Evolutionary conservation across 2,797 vertebrate species (phyloP).

Genomic region (Oophaga sylvatica): DNA sequence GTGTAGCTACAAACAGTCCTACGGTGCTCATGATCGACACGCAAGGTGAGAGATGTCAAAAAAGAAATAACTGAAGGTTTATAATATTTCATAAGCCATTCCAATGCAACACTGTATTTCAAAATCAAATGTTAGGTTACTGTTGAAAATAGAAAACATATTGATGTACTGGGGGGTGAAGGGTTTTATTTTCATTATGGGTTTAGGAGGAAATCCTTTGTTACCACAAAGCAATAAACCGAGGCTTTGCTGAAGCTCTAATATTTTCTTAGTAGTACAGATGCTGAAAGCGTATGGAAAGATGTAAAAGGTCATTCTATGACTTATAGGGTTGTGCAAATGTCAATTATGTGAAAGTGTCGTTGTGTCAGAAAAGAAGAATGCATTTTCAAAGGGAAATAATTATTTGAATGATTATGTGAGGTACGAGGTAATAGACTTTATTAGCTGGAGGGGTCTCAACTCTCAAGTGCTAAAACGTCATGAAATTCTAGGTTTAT

Average conservation of each 20-base stretch:
- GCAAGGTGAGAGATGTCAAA: neutral
- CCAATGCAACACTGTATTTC: neutral
- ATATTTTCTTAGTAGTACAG: neutral
- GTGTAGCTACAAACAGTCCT: slow-evolving; percentile 27
- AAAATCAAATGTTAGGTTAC: slow-evolving; percentile 23
- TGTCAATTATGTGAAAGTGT: neutral
- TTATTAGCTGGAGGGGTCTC: neutral
- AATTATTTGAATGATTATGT: neutral
- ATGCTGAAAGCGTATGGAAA: neutral
- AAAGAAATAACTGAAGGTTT: slow-evolving; percentile 13
- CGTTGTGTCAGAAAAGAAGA: neutral
- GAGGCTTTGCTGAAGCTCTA: slow-evolving; percentile 13
- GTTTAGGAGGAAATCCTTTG: slow-evolving; percentile 10
- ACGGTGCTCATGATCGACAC: slow-evolving; percentile 11
- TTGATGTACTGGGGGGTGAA: neutral
- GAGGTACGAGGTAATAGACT: neutral
- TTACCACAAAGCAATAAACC: slow-evolving; percentile 19
- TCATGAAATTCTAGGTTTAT: no score
- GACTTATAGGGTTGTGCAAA: neutral
- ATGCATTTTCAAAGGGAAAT: neutral
- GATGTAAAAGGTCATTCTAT: neutral
- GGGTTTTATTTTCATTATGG: neutral
- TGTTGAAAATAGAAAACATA: slow-evolving; percentile 23
- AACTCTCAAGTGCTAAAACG: neutral
- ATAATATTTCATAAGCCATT: slow-evolving; percentile 13